phyloP scores from a whole-genome alignment of 2,113 vertebrate genomes.

The Varanus salvator region DNA sequence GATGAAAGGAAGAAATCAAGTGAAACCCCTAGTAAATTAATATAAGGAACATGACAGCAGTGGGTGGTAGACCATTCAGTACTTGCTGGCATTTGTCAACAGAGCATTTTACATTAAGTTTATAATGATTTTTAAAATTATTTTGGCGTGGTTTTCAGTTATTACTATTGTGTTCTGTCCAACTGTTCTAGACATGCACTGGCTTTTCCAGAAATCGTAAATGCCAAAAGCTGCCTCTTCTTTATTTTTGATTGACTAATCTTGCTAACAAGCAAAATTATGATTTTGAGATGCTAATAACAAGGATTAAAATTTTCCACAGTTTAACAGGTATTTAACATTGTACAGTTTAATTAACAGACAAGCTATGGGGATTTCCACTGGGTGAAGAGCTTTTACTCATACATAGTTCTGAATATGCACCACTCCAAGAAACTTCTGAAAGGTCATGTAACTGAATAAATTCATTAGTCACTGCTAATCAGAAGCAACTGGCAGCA shows the following conservation, averaged over 20 bases:
- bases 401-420: slow-evolving; percentile 21
- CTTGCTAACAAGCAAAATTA: slow-evolving; percentile 48
- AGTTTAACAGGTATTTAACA: slow-evolving; percentile 41
- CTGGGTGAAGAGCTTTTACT: slow-evolving; percentile 16
- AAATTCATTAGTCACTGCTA: not conserved
- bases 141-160: slow-evolving; percentile 53
- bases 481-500: not conserved
- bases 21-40: not conserved
- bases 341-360: slow-evolving; percentile 46
- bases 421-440: not conserved
- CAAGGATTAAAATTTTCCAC: slow-evolving; percentile 38
- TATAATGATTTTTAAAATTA: not conserved
- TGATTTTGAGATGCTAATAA: slow-evolving; percentile 40
- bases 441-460: slow-evolving; percentile 16
- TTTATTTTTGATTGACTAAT: slow-evolving; percentile 66
- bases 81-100: not conserved
- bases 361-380: slow-evolving; percentile 29
- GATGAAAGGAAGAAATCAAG: not conserved
- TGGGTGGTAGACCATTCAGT: not conserved
- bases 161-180: slow-evolving; percentile 52
- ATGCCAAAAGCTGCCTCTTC: slow-evolving; percentile 63
- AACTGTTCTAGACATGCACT: slow-evolving; percentile 66
- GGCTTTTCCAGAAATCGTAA: slow-evolving; percentile 63
- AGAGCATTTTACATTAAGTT: not conserved
- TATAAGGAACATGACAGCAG: not conserved